These are phyloP conservation scores for Ia io DNA, from an alignment of 2,113 vertebrate genomes.

Conservation along the genomic window DNA sequence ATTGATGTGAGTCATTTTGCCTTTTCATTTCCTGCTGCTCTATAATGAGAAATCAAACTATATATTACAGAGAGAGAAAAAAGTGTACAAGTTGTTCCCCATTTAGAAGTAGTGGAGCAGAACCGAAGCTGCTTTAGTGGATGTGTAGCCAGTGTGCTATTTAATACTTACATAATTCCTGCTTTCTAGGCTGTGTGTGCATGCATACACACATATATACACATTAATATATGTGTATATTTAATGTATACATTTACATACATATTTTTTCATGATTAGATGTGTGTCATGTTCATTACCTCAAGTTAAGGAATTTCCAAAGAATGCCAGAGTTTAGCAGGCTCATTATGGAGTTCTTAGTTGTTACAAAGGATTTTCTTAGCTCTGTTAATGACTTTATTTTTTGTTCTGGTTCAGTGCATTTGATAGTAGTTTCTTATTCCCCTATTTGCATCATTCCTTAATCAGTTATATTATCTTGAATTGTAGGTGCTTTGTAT, in stretches of 20 bases:
- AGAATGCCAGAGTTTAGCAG: neutral
- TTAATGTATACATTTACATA: neutral
- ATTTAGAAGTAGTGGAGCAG: neutral
- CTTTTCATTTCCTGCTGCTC: slow-evolving; percentile 30
- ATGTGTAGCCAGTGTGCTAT: neutral
- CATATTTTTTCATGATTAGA: neutral
- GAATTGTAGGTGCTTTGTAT: neutral
- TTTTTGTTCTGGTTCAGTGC: slow-evolving; percentile 2
- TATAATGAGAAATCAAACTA: neutral
- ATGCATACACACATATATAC: neutral
- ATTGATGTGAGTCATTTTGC: neutral
- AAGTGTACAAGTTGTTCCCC: neutral
- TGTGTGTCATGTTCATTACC: neutral
- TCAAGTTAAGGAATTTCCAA: neutral
- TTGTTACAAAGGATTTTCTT: slow-evolving; percentile 7
- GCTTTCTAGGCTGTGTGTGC: neutral
- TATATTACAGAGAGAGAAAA: neutral
- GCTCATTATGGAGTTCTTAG: neutral
- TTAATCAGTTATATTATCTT: neutral
- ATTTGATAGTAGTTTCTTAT: neutral
- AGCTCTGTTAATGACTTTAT: neutral
- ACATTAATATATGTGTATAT: neutral
- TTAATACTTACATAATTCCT: neutral
- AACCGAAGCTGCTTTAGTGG: neutral
- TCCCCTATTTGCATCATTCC: neutral